Evolutionary conservation across 2,797 vertebrate species (phyloP), one percentile per base, ranked within the genome.

Genomic region (Pipistrellus pygmaeus): DNA sequence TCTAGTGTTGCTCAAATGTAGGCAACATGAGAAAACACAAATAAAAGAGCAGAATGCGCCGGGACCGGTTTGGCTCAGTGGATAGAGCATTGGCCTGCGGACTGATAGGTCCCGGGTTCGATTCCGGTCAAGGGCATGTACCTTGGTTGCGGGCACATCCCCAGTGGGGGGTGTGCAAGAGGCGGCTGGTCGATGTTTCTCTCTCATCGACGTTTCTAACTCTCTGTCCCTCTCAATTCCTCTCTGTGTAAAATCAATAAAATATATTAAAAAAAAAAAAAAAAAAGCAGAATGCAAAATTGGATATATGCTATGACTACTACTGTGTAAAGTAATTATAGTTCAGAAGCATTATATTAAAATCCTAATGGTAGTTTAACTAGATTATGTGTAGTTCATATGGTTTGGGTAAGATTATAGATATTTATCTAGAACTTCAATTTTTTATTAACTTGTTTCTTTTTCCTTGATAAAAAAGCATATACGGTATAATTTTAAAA

Each of bases 401-500:
- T 86, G 69, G 62, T 76, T 57, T 71, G 62, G 11, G 1, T 69
- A 62, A 64, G 23, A 38, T 82, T 93, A 66, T 72, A 18, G 6
- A 38, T 81, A 88, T 66, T 95, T 93, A 44, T 38, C 44, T 85
- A 85, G 92, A 85, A 9, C 15, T 18, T 38, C 35, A 85, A 2
- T 85, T 76, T 85, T 92, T 32, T 3, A 69, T 32, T 3, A 62
- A 75, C 27, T 53, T 17, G 3, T 92, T 71, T 92, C 38, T 88
- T 72, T 84, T 71, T 66, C 91, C 64, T 80, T 62, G 7, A 18
- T n/a, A 69, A 73, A 66, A 94, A 81, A 77, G 13, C 38, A 35
- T 64, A 44, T 66, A 62, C n/a, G 32, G 21, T 86, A 53, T 87
- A 75, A 81, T 60, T 60, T 71, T 66, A 85, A 76, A 93, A 93